Evolutionary conservation across 2,888 invertebrate genomes (phyloP).

Genomic region (Merodon equestris): DNA sequence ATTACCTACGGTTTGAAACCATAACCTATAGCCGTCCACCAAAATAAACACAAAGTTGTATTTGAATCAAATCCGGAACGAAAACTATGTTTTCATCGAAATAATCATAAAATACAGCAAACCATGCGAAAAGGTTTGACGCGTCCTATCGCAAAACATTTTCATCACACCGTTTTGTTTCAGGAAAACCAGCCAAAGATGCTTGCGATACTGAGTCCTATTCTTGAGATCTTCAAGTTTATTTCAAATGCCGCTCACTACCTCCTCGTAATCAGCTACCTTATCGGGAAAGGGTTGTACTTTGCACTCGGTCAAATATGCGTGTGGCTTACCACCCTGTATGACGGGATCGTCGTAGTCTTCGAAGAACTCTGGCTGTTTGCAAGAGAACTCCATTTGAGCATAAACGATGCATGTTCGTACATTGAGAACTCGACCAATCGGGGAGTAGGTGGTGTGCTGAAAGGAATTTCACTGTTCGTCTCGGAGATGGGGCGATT

Average conservation of each 20-base stretch:
- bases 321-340: slow-evolving; percentile 40
- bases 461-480: slow-evolving; percentile 63
- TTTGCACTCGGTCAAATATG: slow-evolving; percentile 50
- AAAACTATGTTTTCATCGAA: slow-evolving; percentile 34
- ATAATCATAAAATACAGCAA: slow-evolving; percentile 1
- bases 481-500: slow-evolving; percentile 58
- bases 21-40: slow-evolving; percentile 42
- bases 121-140: slow-evolving; percentile 51
- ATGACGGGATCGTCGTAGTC: slow-evolving; percentile 59
- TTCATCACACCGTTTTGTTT: not conserved
- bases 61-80: slow-evolving; percentile 34
- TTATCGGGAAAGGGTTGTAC: slow-evolving; percentile 69
- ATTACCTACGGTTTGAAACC: slow-evolving; percentile 47
- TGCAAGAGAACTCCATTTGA: slow-evolving; percentile 60
- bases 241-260: slow-evolving; percentile 44
- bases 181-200: slow-evolving; percentile 50
- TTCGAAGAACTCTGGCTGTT: slow-evolving; percentile 70
- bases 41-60: slow-evolving; percentile 46
- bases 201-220: slow-evolving; percentile 54
- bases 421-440: slow-evolving; percentile 68
- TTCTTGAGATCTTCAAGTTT: slow-evolving; percentile 51
- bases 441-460: slow-evolving; percentile 51
- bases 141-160: too few relatives aligned
- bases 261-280: slow-evolving; percentile 62
- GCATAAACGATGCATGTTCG: slow-evolving; percentile 41